phyloP scores from a whole-genome alignment of 1,140 invertebrate species.

The Lasioglossum albipes region DNA sequence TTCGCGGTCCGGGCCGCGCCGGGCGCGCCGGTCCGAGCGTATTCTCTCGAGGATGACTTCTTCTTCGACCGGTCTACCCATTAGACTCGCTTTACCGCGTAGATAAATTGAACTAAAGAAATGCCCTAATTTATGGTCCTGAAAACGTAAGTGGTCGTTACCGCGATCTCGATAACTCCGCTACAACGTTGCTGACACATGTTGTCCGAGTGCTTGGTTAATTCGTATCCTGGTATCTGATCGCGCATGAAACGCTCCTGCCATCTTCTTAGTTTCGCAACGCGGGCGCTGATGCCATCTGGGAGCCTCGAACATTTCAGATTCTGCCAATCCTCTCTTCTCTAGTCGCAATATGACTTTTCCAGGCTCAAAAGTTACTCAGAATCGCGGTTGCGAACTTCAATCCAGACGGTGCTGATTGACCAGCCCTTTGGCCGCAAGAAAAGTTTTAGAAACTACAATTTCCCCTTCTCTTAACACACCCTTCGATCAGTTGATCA shows the following conservation, averaged over 20 bases:
- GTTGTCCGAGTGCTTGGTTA: slow-evolving; percentile 44
- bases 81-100: slow-evolving; percentile 49
- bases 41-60: background rate
- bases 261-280: slow-evolving; percentile 10
- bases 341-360: no score
- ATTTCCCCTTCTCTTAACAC: no score
- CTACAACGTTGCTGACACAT: slow-evolving; percentile 43
- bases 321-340: no score
- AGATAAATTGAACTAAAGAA: slow-evolving; percentile 49
- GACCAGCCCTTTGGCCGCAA: no score
- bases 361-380: no score
- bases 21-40: background rate
- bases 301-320: no score
- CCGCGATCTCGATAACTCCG: slow-evolving; percentile 37
- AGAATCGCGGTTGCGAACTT: no score
- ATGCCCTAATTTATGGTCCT: slow-evolving; percentile 41
- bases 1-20: slow-evolving; percentile 2
- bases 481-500: no score
- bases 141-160: slow-evolving; percentile 45
- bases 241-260: slow-evolving; percentile 43
- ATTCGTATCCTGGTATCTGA: slow-evolving; percentile 39
- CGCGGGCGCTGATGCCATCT: no score
- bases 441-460: no score
- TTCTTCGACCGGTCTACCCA: slow-evolving; percentile 21
- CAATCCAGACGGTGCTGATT: no score